Evolutionary conservation across 2,888 invertebrate species (phyloP), one percentile per base, ranked within the genome.

Genomic region (Onchidella celtica): DNA sequence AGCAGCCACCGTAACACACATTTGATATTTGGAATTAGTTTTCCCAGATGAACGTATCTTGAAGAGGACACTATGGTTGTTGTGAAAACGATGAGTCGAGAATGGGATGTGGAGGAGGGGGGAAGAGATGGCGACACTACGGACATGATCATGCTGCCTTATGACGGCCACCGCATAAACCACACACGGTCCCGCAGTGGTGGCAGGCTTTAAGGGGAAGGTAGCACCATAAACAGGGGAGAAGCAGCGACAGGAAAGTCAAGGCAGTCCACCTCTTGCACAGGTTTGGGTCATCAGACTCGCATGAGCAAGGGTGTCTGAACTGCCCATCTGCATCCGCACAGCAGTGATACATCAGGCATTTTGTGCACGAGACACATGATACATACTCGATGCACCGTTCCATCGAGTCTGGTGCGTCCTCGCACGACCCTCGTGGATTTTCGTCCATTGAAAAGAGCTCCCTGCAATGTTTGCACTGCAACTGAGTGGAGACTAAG

Each of bases 201-300:
- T 98, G 97, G 91, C 96, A 96, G 89, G 96, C 96, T 89, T 96
- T 96, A 85, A 98, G 95, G 83, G 97, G 97, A 89, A 96, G 95
- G 94, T 98, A 98, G 94, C 97, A 97, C 95, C 98, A 98, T 90
- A 99, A 95, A 94, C 98, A 98, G 87, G 98, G 98, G 91, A 98
- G 96, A 88, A 98, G 94, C 86, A 98, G 94, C 83, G 97, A 97
- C 78, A 98, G 95, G 84, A 98, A 94, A 38, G 97, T 95, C 87
- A 98, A 94, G 81, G 97, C 97, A 86, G 97, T 93, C 98, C 98
- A 98, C 94, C 97, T 95, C 89, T 96, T 96, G 82, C 91, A 90
- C 86, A 92, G 92, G 76, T 89, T 88, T 79, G 90, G 87, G 81
- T 93, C 93, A n/a, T 88, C 94, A 40, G 95, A 94, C 34, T 94